A percentile compares a stretch with the other conserved stretches of the same genome.
Evolutionary conservation across 2,113 vertebrate species (phyloP).

Genomic region (Heterocephalus glaber): DNA sequence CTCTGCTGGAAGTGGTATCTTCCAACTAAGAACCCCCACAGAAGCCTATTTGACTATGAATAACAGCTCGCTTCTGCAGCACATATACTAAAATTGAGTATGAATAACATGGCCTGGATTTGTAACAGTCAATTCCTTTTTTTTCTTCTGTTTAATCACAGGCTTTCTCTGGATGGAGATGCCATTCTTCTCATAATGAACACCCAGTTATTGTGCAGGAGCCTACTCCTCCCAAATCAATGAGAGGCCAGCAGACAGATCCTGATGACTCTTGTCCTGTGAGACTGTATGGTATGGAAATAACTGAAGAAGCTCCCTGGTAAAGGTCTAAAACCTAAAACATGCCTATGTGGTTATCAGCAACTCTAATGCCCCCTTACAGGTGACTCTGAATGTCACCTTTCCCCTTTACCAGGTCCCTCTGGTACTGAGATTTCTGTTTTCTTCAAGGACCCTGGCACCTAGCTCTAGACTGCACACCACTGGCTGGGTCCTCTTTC

Average conservation of each 20-base stretch:
- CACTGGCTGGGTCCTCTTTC: not conserved
- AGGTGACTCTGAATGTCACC: not conserved
- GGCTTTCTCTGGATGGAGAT: not conserved
- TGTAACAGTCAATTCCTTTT: not conserved
- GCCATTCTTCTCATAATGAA: not conserved
- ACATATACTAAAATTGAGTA: too few species aligned
- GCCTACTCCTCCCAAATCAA: not conserved
- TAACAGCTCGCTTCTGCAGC: too few species aligned
- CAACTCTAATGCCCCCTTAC: not conserved
- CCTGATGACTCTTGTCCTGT: not conserved
- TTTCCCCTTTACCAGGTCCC: not conserved
- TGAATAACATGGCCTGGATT: not conserved
- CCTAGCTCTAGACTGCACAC: not conserved
- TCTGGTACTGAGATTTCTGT: not conserved
- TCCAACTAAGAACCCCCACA: not conserved
- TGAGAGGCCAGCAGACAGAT: not conserved
- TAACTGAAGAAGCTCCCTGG: not conserved
- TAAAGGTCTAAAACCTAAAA: not conserved
- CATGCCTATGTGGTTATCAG: not conserved
- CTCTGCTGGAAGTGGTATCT: not conserved
- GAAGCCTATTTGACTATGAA: not conserved
- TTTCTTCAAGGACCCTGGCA: not conserved
- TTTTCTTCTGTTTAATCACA: not conserved
- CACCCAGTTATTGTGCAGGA: not conserved
- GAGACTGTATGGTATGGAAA: not conserved